phyloP scores from a whole-genome alignment of 2,113 vertebrate species.

The Daubentonia madagascariensis region DNA sequence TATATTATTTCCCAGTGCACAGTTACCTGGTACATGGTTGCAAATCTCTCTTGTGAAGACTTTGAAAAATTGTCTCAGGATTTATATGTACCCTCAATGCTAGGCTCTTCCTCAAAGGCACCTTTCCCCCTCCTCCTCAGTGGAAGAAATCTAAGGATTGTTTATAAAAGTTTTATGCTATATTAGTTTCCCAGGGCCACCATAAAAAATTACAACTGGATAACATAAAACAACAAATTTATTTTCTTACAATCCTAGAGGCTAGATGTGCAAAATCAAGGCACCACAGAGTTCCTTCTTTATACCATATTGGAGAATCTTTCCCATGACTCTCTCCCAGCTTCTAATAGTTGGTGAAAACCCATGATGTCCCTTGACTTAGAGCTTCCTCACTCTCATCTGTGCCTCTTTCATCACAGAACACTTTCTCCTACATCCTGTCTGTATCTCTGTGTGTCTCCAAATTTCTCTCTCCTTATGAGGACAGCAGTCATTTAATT shows the following conservation, averaged over 20 bases:
- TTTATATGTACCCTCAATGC: not conserved
- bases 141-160: not conserved
- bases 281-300: not conserved
- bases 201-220: not conserved
- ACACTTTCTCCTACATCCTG: not conserved
- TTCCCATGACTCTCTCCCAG: not conserved
- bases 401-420: not conserved
- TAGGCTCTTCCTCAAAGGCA: not conserved
- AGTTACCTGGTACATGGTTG: not conserved
- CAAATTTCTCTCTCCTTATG: not conserved
- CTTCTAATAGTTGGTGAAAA: not conserved
- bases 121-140: fast-evolving
- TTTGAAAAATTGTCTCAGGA: not conserved
- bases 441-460: not conserved
- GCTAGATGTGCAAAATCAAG: not conserved
- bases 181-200: not conserved
- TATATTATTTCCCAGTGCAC: not conserved
- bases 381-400: not conserved
- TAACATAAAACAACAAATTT: not conserved
- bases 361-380: not conserved
- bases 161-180: not conserved
- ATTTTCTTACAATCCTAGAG: not conserved
- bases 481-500: not conserved
- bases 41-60: not conserved
- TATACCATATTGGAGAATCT: not conserved